Evolutionary conservation across 1,140 invertebrate species (phyloP), one percentile per base, ranked within the genome.

Genomic region (Drosophila jambulina): DNA sequence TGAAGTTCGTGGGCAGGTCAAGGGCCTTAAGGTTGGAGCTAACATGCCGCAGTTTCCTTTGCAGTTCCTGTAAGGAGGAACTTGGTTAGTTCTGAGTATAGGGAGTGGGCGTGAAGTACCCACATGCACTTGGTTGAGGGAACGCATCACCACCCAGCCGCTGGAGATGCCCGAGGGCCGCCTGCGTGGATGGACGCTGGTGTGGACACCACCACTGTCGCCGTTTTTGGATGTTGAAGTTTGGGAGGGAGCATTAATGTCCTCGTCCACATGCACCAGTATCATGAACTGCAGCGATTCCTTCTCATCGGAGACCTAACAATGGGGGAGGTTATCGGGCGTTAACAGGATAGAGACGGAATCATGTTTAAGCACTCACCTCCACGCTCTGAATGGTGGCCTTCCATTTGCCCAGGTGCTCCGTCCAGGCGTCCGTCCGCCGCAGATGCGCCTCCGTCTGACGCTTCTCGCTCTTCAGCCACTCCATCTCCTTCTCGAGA

Each of bases 351-450:
- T 23, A 4, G 15, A 2, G 15, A 10, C 10, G 3, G 17, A 1
- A 19, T 19, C 17, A 15, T 1, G 3, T 5, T 27, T 0, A 1
- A 9, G 46, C 19, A 67, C 60, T 43, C 93, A 97, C 96, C 93
- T 97, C 96, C 15, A 96, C 96, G 80, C 95, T 96, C 91, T 97
- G 96, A 8, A 98, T 96, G 51, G 95, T 95, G 9, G 97, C 97
- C 74, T 95, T 95, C 97, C 97, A 98, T 64, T 95, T 94, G 23
- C 97, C 97, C 60, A 98, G 94, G 92, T 98, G 96, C 78, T 98
- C 96, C 4, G 96, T 96, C 97, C 97, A 98, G 51, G 96, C 95
- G 93, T 98, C 96, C 0, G 97, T 98, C 40, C 97, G 94, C n/a
- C 95, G 95, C 34, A 98, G 94, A 93, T 98, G 97, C 2, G 96